Conservation (phyloP, 2,113 vertebrate genomes). For the Lonchura striata region DNA sequence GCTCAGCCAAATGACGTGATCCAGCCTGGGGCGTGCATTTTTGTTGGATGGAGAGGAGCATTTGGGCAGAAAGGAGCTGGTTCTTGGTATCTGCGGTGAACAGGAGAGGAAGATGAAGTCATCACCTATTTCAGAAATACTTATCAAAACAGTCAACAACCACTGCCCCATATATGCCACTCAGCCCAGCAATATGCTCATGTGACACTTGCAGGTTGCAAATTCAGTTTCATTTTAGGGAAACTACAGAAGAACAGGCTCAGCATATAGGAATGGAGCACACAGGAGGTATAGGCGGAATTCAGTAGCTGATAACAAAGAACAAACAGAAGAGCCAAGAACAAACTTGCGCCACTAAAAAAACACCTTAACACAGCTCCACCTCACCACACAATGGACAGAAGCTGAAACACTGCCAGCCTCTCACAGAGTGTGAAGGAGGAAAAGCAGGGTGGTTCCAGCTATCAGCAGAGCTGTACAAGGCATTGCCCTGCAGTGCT, state of each 20-base stretch:
- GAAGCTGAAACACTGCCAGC: conserved; percentile 17
- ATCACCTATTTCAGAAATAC: background rate
- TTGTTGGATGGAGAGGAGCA: background rate
- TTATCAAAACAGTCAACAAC: background rate
- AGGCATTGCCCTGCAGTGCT: background rate
- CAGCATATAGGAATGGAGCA: background rate
- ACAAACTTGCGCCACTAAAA: background rate
- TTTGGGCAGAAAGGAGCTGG: background rate
- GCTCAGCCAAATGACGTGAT: background rate
- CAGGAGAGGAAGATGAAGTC: conserved; percentile 29
- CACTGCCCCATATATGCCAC: background rate
- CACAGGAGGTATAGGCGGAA: background rate
- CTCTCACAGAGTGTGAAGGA: background rate
- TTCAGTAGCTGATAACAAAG: background rate
- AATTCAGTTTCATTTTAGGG: background rate
- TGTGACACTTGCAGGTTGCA: background rate
- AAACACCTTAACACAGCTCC: background rate
- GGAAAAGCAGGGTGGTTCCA: conserved; percentile 3
- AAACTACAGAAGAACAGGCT: background rate
- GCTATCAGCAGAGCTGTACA: background rate
- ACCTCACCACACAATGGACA: conserved; percentile 4
- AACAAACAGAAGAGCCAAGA: background rate
- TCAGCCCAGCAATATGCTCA: background rate
- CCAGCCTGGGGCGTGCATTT: fast-evolving
- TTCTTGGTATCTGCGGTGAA: background rate